phyloP scores from a whole-genome alignment of 1,140 invertebrate genomes.

The Cydia strobilella region DNA sequence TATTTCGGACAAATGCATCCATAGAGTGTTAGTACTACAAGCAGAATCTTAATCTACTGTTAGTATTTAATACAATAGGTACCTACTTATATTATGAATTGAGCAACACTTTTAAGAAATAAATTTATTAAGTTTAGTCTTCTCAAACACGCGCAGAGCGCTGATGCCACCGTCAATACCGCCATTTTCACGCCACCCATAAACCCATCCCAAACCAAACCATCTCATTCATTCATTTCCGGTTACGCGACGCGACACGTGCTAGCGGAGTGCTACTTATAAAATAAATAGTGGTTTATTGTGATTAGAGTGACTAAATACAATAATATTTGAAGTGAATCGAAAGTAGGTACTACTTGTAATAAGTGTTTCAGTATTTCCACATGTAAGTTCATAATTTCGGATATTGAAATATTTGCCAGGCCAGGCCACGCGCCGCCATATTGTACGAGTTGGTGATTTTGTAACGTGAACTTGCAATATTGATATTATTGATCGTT shows the following conservation, averaged over 20 bases:
- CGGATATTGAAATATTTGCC: background rate
- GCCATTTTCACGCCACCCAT: no score
- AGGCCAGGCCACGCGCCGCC: slow-evolving; percentile 34
- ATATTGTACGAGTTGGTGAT: slow-evolving; percentile 37
- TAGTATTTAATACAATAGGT: no score
- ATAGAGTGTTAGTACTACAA: no score
- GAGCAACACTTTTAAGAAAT: no score
- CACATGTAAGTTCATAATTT: slow-evolving; percentile 2
- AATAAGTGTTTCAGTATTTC: background rate
- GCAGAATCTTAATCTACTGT: no score
- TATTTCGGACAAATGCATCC: no score
- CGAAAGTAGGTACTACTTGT: background rate
- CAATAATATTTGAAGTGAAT: background rate
- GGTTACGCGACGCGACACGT: slow-evolving; percentile 1
- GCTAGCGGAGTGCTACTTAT: background rate
- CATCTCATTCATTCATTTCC: slow-evolving; percentile 19
- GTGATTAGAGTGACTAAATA: background rate
- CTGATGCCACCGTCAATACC: no score
- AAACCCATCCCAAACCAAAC: no score
- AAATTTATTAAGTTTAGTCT: no score
- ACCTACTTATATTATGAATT: no score
- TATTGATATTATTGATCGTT: slow-evolving; percentile 31
- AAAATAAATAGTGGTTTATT: background rate
- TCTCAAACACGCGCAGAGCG: no score
- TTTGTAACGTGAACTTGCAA: slow-evolving; percentile 5